phyloP scores from a whole-genome alignment of 1,140 invertebrate genomes.

The Drosophila kurseongensis region DNA sequence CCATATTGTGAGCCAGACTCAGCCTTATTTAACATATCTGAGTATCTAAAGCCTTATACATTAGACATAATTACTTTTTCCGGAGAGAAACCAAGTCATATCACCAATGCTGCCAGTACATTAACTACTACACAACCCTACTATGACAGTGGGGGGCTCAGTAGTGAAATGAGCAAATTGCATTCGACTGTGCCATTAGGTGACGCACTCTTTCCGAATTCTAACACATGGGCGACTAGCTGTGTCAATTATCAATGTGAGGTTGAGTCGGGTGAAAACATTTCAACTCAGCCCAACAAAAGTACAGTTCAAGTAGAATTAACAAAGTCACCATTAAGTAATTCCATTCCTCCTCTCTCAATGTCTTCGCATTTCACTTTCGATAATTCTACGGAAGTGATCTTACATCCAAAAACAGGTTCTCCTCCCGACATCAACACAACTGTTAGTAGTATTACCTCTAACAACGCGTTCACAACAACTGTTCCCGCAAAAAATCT shows the following conservation, averaged over 20 bases:
- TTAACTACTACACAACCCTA: constrained; percentile 9
- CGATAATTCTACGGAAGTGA: background rate
- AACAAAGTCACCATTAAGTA: background rate
- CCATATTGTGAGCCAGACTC: constrained; percentile 13
- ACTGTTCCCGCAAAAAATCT: constrained; percentile 23
- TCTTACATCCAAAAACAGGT: constrained; percentile 5
- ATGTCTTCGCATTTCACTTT: constrained; percentile 7
- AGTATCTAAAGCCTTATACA: constrained; percentile 67
- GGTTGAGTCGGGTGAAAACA: background rate
- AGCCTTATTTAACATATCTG: constrained; percentile 58
- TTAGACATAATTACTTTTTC: constrained; percentile 37
- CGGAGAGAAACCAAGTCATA: constrained; percentile 15
- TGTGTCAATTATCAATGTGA: constrained; percentile 19
- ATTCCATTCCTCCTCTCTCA: constrained; percentile 14
- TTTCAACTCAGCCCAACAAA: background rate
- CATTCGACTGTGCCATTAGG: constrained; percentile 10
- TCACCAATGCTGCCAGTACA: constrained; percentile 8
- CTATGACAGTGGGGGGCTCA: background rate
- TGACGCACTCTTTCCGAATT: constrained; percentile 19
- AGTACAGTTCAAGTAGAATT: background rate
- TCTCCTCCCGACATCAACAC: constrained; percentile 28
- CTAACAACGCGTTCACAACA: constrained; percentile 51
- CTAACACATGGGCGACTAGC: constrained; percentile 19
- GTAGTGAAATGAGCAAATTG: background rate
- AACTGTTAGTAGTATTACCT: constrained; percentile 18